Conservation (phyloP, 2,888 invertebrate species). For the Dolichomitus sp. region DNA sequence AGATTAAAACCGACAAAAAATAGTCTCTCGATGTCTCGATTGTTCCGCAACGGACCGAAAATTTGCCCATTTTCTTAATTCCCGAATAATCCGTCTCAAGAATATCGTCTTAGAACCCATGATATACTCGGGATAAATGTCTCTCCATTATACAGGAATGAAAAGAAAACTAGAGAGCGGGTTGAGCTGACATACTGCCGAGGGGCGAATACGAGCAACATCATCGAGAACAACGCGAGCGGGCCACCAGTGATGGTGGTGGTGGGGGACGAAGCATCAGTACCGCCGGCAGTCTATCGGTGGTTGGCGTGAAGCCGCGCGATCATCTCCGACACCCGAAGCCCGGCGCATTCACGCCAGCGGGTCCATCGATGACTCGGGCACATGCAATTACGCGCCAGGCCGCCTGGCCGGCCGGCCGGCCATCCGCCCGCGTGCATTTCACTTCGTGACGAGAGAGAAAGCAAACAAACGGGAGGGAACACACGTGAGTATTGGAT, state of each 20-base stretch:
- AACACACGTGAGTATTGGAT: background rate
- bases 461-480: slow-evolving; percentile 35
- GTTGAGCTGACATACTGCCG: slow-evolving; percentile 5
- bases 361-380: slow-evolving; percentile 66
- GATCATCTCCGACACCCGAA: slow-evolving; percentile 68
- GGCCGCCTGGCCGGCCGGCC: background rate
- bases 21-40: background rate
- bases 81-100: slow-evolving; percentile 9
- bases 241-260: slow-evolving; percentile 45
- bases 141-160: background rate
- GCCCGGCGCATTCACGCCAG: slow-evolving; percentile 32
- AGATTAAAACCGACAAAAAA: slow-evolving; percentile 9
- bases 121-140: background rate
- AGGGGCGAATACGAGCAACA: slow-evolving; percentile 49
- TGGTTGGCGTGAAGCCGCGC: slow-evolving; percentile 62
- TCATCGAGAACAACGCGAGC: slow-evolving; percentile 62
- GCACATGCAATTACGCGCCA: slow-evolving; percentile 66
- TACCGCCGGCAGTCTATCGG: slow-evolving; percentile 53
- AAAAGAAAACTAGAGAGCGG: slow-evolving; percentile 26
- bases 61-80: slow-evolving; percentile 42
- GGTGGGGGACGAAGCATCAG: slow-evolving; percentile 44
- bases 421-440: slow-evolving; percentile 10
- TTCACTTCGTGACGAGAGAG: slow-evolving; percentile 56
- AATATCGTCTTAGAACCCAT: background rate
- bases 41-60: background rate